Conservation (phyloP, 1,140 invertebrate genomes). For the Galleria mellonella region DNA sequence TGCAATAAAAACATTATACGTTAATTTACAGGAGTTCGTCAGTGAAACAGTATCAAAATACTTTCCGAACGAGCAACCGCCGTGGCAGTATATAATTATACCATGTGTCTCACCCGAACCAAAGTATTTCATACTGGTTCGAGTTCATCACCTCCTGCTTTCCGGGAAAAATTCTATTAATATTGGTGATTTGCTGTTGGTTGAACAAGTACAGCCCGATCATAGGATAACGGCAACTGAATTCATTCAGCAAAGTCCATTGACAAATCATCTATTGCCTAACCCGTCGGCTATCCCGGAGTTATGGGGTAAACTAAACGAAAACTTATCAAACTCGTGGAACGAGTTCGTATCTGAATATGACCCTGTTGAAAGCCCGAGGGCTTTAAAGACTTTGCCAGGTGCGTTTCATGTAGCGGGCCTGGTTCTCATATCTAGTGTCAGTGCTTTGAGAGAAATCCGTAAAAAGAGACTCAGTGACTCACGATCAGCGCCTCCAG, state of each 20-base stretch:
- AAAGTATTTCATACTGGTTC: constrained; percentile 82
- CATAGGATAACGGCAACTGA: constrained; percentile 36
- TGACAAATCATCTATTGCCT: constrained; percentile 75
- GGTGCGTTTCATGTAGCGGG: constrained; percentile 77
- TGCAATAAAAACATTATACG: constrained; percentile 2
- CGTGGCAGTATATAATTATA: constrained; percentile 88
- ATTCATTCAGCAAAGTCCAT: constrained; percentile 60
- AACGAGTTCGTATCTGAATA: constrained; percentile 86
- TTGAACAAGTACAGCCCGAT: constrained; percentile 72
- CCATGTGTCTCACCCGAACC: constrained; percentile 75
- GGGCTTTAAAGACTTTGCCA: constrained; percentile 77
- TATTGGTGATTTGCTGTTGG: constrained; percentile 83
- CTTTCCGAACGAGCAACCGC: constrained; percentile 79
- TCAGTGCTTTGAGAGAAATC: constrained; percentile 76
- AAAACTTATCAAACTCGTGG: constrained; percentile 83
- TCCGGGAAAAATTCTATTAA: constrained; percentile 80
- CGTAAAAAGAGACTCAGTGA: constrained; percentile 46
- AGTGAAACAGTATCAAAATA: constrained; percentile 87
- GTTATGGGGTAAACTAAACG: constrained; percentile 79
- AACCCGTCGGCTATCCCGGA: constrained; percentile 79
- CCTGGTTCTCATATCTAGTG: constrained; percentile 75
- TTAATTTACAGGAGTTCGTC: constrained; percentile 79
- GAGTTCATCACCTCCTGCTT: constrained; percentile 85
- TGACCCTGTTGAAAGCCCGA: constrained; percentile 83
- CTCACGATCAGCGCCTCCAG: constrained; percentile 16